Conservation (phyloP, 2,797 vertebrate species). For the Eulemur albifrons region DNA sequence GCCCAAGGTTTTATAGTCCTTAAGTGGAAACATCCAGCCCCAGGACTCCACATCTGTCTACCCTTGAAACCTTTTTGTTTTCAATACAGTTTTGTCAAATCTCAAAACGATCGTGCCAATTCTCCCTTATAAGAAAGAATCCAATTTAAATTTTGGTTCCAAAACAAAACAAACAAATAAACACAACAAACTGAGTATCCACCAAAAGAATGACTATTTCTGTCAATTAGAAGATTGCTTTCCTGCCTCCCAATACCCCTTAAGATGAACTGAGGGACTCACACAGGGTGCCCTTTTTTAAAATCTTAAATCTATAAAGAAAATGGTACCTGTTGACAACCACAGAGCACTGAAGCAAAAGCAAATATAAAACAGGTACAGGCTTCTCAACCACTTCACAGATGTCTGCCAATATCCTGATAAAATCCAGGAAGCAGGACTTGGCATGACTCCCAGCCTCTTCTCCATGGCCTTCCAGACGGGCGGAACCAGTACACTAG, state of each 20-base stretch:
- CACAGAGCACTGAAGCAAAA: conserved; percentile 82
- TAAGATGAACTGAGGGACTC: conserved; percentile 5
- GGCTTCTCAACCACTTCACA: conserved; percentile 66
- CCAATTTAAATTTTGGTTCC: conserved; percentile 39
- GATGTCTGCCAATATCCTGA: conserved; percentile 68
- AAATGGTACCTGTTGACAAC: conserved; percentile 83
- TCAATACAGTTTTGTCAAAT: conserved; percentile 53
- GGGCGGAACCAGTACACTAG: conserved; percentile 76
- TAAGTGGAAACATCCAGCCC: conserved; percentile 24
- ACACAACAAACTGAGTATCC: conserved; percentile 7
- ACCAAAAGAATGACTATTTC: background rate
- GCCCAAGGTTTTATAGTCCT: background rate
- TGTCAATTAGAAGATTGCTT: conserved; percentile 21
- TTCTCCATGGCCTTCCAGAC: conserved; percentile 86
- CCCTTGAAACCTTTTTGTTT: conserved; percentile 33
- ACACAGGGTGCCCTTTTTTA: background rate
- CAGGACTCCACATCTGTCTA: background rate
- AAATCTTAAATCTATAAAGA: conserved; percentile 52
- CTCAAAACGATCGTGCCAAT: conserved; percentile 10
- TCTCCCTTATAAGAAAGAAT: conserved; percentile 20
- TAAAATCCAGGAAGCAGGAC: conserved; percentile 70
- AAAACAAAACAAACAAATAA: conserved; percentile 40
- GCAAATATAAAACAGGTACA: conserved; percentile 81
- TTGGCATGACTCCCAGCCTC: conserved; percentile 80
- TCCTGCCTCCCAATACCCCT: background rate